Conservation (phyloP, 2,113 vertebrate genomes). For the Myrmecophaga tridactyla region DNA sequence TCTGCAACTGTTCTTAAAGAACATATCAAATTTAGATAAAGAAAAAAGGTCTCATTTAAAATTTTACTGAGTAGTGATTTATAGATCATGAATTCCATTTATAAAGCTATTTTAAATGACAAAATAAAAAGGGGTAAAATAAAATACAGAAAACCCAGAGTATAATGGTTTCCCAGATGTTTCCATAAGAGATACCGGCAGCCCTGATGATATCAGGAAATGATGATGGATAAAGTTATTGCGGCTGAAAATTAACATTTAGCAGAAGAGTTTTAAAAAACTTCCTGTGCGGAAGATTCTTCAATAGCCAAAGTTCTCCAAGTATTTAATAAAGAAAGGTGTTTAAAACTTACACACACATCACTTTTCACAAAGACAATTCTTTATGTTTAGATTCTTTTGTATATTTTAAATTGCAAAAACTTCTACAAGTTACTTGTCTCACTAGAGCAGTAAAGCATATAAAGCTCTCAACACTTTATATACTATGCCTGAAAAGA, state of each 20-base stretch:
- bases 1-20: slow-evolving; percentile 29
- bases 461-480: not conserved
- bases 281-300: slow-evolving; percentile 25
- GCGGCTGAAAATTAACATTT: slow-evolving; percentile 30
- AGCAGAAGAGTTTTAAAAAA: slow-evolving; percentile 35
- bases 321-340: not conserved
- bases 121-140: slow-evolving; percentile 49
- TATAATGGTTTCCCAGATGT: slow-evolving; percentile 36
- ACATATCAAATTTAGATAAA: not conserved
- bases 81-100: slow-evolving; percentile 2
- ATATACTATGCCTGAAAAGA: not conserved
- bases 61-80: not conserved
- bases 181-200: not conserved
- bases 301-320: slow-evolving; percentile 35
- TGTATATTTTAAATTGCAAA: slow-evolving; percentile 30
- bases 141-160: slow-evolving; percentile 43
- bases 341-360: slow-evolving; percentile 18
- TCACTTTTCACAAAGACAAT: slow-evolving; percentile 38
- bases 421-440: not conserved
- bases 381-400: slow-evolving; percentile 8
- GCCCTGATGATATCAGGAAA: slow-evolving; percentile 48
- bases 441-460: not conserved
- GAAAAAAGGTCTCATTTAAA: slow-evolving; percentile 19
- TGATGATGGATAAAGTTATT: not conserved
- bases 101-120: not conserved